These are phyloP conservation scores for Agrotis clavis DNA, from an alignment of 2,888 invertebrate species.

Conservation along the genomic window DNA sequence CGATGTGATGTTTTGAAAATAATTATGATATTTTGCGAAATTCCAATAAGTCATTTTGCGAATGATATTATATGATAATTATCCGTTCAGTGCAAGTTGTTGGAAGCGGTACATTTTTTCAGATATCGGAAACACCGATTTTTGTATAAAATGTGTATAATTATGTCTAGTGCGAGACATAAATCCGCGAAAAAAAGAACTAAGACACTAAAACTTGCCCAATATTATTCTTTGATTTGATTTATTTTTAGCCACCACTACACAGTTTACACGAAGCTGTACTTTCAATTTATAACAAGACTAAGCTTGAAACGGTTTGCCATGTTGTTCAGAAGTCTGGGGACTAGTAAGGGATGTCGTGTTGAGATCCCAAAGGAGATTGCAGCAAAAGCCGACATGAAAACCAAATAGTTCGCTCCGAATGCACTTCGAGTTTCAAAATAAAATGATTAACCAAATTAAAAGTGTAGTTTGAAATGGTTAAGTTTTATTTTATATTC, in stretches of 20 bases:
- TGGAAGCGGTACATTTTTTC: too few species aligned
- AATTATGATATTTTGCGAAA: too few species aligned
- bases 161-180: too few species aligned
- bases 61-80: too few species aligned
- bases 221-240: neutral
- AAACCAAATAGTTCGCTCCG: conserved; percentile 17
- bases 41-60: too few species aligned
- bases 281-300: conserved; percentile 49
- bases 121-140: too few species aligned
- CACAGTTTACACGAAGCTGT: neutral
- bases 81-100: too few species aligned
- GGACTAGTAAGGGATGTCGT: conserved; percentile 41
- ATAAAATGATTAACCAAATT: neutral
- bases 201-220: neutral
- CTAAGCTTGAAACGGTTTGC: conserved; percentile 44
- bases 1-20: too few species aligned
- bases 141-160: too few species aligned
- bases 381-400: conserved; percentile 40
- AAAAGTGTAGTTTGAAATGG: neutral
- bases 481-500: too few species aligned
- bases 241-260: neutral
- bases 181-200: too few species aligned
- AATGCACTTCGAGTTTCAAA: conserved; percentile 20
- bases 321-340: conserved; percentile 33
- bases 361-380: conserved; percentile 50